Evolutionary conservation across 2,888 invertebrate species (phyloP), one percentile per base, ranked within the genome.

Genomic region (Pandemis heparana): DNA sequence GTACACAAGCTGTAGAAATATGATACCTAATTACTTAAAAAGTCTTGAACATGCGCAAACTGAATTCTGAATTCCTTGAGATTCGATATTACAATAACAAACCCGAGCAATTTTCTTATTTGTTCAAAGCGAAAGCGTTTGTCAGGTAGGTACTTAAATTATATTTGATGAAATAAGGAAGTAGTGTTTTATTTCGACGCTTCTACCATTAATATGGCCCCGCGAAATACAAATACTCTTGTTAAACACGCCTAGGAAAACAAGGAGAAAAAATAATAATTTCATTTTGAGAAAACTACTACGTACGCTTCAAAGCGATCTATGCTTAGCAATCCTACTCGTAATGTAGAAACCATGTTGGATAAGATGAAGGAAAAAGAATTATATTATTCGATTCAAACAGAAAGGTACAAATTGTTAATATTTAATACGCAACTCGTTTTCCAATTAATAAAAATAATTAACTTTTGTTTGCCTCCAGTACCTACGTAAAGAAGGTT

Each of bases 91-190:
- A n/a, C 43, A 23, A 9, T 10, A 16, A 51, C 12, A 16, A 65
- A 18, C 16, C 16, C 16, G 9, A 8, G 0, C 32, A 4, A 39
- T 65, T 39, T 16, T 39, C 38, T 16, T 65, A 51, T 16, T 65
- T 65, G 46, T 18, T 43, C 46, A 46, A 43, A 14, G 10, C 23
- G 43, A 23, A 63, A 23, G 23, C 63, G 14, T 3, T 32, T 16
- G 39, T 7, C 5, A 6, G 46, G n/a, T n/a, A 41, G 62, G 23
- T 46, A 63, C 43, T 46, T 63, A 46, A 46, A 46, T 63, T 62
- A 39, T 14, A 46, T 43, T 62, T 62, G 14, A n/a, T n/a, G 32
- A 46, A 64, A 46, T 32, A 46, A 46, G 14, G 7, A 23, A 9
- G 46, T 5, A 5, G 6, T 14, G 10, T 14, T 59, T 59, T 59